Evolutionary conservation across 2,888 invertebrate species (phyloP).

Genomic region (Pammene fasciana): DNA sequence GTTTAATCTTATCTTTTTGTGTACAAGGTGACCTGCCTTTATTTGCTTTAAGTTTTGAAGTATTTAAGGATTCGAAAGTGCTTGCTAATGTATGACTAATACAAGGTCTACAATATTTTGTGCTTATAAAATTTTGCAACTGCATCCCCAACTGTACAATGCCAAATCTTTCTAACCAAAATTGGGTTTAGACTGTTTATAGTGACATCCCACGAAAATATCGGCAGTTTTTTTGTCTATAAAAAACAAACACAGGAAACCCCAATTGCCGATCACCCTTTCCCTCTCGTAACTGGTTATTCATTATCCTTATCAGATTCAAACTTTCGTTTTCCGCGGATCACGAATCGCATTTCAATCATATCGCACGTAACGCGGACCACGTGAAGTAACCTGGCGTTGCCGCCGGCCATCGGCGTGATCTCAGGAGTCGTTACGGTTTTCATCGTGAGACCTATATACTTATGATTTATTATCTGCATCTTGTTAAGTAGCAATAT

Average conservation of each 20-base stretch:
- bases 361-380: slow-evolving; percentile 41
- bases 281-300: slow-evolving; percentile 11
- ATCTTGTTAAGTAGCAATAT: slow-evolving; percentile 11
- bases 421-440: slow-evolving; percentile 44
- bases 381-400: slow-evolving; percentile 44
- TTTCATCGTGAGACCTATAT: slow-evolving; percentile 45
- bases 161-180: neutral
- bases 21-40: slow-evolving; percentile 54
- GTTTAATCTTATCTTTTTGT: slow-evolving; percentile 42
- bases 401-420: slow-evolving; percentile 40
- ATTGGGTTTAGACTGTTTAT: neutral
- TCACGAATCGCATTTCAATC: slow-evolving; percentile 43
- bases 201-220: too few species aligned
- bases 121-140: neutral
- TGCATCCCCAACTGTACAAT: neutral
- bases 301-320: slow-evolving; percentile 24
- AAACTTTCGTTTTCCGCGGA: slow-evolving; percentile 39
- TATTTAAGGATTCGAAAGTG: slow-evolving; percentile 29
- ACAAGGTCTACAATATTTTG: neutral
- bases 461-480: slow-evolving; percentile 23
- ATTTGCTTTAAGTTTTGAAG: slow-evolving; percentile 54
- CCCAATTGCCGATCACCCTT: neutral
- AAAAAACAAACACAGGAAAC: neutral
- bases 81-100: slow-evolving; percentile 28
- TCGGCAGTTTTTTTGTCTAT: too few species aligned